A percentile compares a stretch with the other conserved stretches of the same genome.
phyloP scores from a whole-genome alignment of 2,888 invertebrate species.

The Xylota segnis region DNA sequence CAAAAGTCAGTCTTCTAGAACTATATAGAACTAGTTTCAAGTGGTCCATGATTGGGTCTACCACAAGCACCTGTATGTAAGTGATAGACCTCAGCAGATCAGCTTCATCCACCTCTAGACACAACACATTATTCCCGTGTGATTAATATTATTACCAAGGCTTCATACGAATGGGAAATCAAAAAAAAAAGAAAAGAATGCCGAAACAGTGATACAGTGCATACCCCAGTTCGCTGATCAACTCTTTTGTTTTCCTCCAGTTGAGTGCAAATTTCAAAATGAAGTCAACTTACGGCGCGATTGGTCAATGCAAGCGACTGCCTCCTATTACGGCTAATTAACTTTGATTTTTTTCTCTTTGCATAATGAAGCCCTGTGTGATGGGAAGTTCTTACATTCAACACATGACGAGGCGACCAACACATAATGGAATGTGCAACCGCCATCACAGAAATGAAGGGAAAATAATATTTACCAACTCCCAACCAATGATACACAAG shows the following conservation, averaged over 20 bases:
- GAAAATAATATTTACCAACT: constrained; percentile 27
- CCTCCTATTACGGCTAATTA: constrained; percentile 68
- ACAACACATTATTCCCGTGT: too few species aligned
- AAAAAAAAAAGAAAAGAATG: too few species aligned
- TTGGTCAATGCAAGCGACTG: constrained; percentile 61
- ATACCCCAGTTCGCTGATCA: constrained; percentile 41
- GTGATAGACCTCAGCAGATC: too few species aligned
- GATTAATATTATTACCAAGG: too few species aligned
- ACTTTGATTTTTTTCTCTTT: constrained; percentile 53
- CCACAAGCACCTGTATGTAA: too few species aligned
- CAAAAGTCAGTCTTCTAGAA: too few species aligned
- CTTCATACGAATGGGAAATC: too few species aligned
- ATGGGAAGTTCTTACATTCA: constrained; percentile 57
- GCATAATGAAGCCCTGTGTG: constrained; percentile 55
- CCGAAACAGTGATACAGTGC: not conserved
- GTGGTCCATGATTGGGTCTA: too few species aligned
- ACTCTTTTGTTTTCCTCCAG: constrained; percentile 45
- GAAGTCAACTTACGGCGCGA: constrained; percentile 51
- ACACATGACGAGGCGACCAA: constrained; percentile 13
- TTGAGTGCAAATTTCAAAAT: constrained; percentile 53
- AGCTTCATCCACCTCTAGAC: too few species aligned
- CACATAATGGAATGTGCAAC: constrained; percentile 37
- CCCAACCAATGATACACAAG: constrained; percentile 60
- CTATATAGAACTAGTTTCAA: too few species aligned
- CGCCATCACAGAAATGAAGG: constrained; percentile 55